Evolutionary conservation across 2,888 invertebrate species (phyloP), one percentile per base, ranked within the genome.

Genomic region (Lithophane socia): DNA sequence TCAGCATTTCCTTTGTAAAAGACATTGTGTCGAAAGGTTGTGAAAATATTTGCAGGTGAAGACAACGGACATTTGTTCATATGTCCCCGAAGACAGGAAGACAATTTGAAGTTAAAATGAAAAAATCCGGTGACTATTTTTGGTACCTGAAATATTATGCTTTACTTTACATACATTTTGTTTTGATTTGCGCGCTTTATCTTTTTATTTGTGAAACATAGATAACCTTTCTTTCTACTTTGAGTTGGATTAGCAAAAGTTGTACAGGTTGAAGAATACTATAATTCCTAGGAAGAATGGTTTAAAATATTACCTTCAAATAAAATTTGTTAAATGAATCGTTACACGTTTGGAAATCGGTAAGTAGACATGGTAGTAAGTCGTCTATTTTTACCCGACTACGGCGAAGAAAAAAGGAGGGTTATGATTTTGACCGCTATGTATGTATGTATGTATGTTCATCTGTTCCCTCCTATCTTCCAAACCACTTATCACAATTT

Each of bases 41-140:
- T 66, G 63, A 66, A 73, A 86, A 83, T 78, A 84, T 85, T 85
- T 86, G 42, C 84, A 83, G 73, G 71, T 83, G 75, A 73, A 61
- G 29, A 69, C n/a, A n/a, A n/a, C 75, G 60, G 65, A 61, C 68
- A 61, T 73, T 74, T 77, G 37, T 56, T 73, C 47, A 68, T 9
- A n/a, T 54, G 60, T 77, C 69, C 12, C 63, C 12, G 24, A 72
- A 69, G 73, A 16, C 54, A 70, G 21, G 7, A 71, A 65, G 61
- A 70, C 24, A 42, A 71, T 44, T 72, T 63, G 4, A 60, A 73
- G 42, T 69, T 29, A 13, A 70, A 49, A 71, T 37, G 13, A 79
- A 67, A 60, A 37, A 54, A 52, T 29, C 21, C 60, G n/a, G 3
- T 1, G 10, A 44, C n/a, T 13, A 16, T 42, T 75, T 29, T 70